phyloP scores from a whole-genome alignment of 37 sponge, comb jelly and placozoan genomes.

The Oopsacas minuta region DNA sequence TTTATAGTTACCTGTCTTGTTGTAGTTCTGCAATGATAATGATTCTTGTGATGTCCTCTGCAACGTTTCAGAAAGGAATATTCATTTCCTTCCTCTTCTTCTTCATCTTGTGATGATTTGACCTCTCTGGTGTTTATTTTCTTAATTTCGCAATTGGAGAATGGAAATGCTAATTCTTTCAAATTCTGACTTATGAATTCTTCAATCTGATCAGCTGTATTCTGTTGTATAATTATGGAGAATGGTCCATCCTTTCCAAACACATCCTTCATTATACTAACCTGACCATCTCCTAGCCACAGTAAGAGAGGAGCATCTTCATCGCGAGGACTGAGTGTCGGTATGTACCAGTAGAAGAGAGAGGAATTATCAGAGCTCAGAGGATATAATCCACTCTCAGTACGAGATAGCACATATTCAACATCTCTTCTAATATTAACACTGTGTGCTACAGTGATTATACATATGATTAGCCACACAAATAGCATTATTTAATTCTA shows the following conservation, averaged over 20 bases:
- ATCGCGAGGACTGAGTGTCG: not conserved
- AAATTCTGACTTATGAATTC: not conserved
- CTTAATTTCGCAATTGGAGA: not conserved
- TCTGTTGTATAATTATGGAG: not conserved
- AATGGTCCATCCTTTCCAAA: conserved; percentile 4
- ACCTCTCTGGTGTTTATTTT: not conserved
- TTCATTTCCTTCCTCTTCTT: not conserved
- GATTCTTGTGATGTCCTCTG: not conserved
- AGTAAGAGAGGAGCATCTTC: not conserved
- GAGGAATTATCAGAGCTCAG: not conserved
- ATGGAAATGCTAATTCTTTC: not conserved
- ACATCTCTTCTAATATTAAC: not conserved
- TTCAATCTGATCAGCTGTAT: not conserved
- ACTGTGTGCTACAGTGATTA: too few species aligned
- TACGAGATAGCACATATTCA: not conserved
- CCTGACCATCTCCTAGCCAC: conserved; percentile 3
- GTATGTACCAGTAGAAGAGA: conserved; percentile 7
- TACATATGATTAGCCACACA: too few species aligned
- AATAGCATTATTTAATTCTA: too few species aligned
- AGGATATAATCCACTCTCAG: not conserved
- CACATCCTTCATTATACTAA: not conserved
- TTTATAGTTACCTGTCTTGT: not conserved
- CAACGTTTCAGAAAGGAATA: not conserved
- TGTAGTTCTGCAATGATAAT: not conserved
- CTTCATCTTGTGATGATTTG: not conserved